These are phyloP conservation scores for Pyrochroa serraticornis DNA, from an alignment of 2,888 invertebrate genomes.

Conservation along the genomic window DNA sequence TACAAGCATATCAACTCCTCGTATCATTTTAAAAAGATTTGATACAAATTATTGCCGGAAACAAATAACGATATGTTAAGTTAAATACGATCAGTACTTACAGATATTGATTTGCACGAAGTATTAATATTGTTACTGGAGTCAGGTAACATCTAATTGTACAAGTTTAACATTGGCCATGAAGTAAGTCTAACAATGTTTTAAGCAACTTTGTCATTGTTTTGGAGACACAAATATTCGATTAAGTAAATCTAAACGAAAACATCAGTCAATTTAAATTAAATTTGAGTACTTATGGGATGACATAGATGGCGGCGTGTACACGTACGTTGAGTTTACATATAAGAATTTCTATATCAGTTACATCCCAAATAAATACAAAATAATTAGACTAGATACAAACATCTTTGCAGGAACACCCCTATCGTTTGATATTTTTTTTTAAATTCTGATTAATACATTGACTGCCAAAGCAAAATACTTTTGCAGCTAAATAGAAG, in stretches of 20 bases:
- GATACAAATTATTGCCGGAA: slow-evolving; percentile 18
- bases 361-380: slow-evolving; percentile 22
- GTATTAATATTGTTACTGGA: slow-evolving; percentile 16
- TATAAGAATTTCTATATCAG: slow-evolving; percentile 5
- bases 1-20: slow-evolving; percentile 32
- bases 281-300: slow-evolving; percentile 2
- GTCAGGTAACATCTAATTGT: slow-evolving; percentile 25
- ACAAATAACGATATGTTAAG: slow-evolving; percentile 3
- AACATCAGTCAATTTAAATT: slow-evolving; percentile 11
- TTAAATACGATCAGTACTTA: slow-evolving; percentile 12
- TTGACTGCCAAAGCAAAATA: slow-evolving; percentile 24
- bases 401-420: slow-evolving; percentile 27
- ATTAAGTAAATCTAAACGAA: background rate
- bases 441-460: slow-evolving; percentile 15
- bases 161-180: slow-evolving; percentile 20
- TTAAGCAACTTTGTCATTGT: background rate
- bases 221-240: background rate
- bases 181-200: background rate
- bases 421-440: slow-evolving; percentile 11
- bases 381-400: slow-evolving; percentile 34
- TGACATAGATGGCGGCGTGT: slow-evolving; percentile 15
- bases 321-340: slow-evolving; percentile 9
- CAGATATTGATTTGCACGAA: slow-evolving; percentile 18
- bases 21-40: slow-evolving; percentile 8
- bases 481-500: slow-evolving; percentile 14